Base-by-base conservation (phyloP, 2,113 vertebrate genomes). In the Machaerirhynchus nigripectus region DNA sequence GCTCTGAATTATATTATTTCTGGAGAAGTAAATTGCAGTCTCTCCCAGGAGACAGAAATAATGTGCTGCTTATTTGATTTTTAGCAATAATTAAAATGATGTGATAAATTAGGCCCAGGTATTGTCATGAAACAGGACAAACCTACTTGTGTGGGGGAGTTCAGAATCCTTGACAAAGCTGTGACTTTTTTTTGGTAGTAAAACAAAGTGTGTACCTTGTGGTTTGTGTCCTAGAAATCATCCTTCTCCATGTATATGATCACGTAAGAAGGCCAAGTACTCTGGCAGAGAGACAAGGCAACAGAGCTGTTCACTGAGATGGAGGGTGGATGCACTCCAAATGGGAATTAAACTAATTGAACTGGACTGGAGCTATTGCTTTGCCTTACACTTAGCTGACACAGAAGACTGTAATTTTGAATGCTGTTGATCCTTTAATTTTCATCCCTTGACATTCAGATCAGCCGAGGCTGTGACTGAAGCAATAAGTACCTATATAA, bases 41-140 rank as follows among this genome's bases (percentile, higher is more conserved):
- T 87, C 27, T 94, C 87, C 75, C 70, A 60, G 35, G 68, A 95
- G 91, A 83, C 23, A 52, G 70, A 83, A 87, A 37, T 33, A 80
- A 73, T 47, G 16, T 63, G 59, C 83, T 87, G 61, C 78, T 85
- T 87, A 50, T 74, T 95, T 79, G 77, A 84, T 60, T 95, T 89
- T 95, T 94, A 89, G 61, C 83, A 82, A 73, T 96, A 96, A 94
- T 94, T 96, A 81, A 96, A 94, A 92, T 26, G 6, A 68, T 75
- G 18, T 79, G 37, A 75, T 86, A 81, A 87, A 87, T 93, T 81
- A 92, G 60, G 68, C 15, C 5, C 20, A 50, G 31, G 86, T 90
- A 82, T 40, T 33, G 39, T 30, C 26, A 30, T 13, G 65, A 67
- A 96, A 60, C 23, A 35, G 90, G 60, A 84, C 65, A 71, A 60